phyloP scores from a whole-genome alignment of 2,888 invertebrate species.

The Epistrophe eligans region DNA sequence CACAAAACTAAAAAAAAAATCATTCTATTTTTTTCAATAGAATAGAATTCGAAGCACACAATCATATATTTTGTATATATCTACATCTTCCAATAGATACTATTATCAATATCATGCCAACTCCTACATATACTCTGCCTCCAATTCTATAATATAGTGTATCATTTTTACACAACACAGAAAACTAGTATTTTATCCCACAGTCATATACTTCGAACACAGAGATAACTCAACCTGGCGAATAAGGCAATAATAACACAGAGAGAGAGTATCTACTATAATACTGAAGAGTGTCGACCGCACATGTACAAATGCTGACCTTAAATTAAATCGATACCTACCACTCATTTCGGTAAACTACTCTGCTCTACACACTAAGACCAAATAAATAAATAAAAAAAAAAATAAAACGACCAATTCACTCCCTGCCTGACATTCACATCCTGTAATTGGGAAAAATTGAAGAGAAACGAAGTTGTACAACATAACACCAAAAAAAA shows the following conservation, averaged over 20 bases:
- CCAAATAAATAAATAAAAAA: background rate
- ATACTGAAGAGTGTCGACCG: conserved; percentile 44
- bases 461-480: conserved; percentile 27
- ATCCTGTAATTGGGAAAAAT: conserved; percentile 59
- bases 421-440: conserved; percentile 37
- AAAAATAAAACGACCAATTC: conserved; percentile 20
- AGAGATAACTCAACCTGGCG: conserved; percentile 30
- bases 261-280: conserved; percentile 24
- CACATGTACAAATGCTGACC: conserved; percentile 59
- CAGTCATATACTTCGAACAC: conserved; percentile 6
- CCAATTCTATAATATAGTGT: background rate
- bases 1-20: conserved; percentile 1
- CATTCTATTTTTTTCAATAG: too few species aligned
- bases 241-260: conserved; percentile 31
- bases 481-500: background rate
- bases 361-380: background rate
- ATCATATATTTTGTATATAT: background rate
- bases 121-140: too few species aligned
- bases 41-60: conserved; percentile 1
- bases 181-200: conserved; percentile 15
- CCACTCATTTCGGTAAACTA: conserved; percentile 1
- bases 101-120: background rate
- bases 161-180: conserved; percentile 28
- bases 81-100: background rate
- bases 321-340: conserved; percentile 69